phyloP scores from a whole-genome alignment of 2,888 invertebrate species.

The Malthinus seriepunctatus region DNA sequence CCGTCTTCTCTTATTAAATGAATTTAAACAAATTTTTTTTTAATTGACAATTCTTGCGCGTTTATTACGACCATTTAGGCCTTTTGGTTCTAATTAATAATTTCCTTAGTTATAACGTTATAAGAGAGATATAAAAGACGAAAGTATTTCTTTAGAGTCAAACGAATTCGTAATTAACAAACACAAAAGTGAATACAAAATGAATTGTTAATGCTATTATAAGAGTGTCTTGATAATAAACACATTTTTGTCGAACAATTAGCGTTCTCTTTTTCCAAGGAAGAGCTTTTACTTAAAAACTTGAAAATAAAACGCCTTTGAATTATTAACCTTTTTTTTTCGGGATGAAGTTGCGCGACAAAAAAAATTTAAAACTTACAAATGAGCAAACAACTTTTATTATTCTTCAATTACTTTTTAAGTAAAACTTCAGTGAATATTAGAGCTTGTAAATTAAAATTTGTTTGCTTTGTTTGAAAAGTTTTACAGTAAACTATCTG shows the following conservation, averaged over 20 bases:
- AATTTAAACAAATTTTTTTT: not conserved
- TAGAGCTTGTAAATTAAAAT: too few species aligned
- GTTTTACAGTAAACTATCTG: too few species aligned
- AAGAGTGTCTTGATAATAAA: slow-evolving; percentile 25
- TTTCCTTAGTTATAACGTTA: slow-evolving; percentile 11
- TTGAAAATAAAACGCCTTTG: too few species aligned
- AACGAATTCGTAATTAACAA: slow-evolving; percentile 23
- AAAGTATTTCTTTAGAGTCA: slow-evolving; percentile 23
- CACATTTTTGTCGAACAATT: slow-evolving; percentile 26
- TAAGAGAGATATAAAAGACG: slow-evolving; percentile 20
- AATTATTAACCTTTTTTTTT: too few species aligned
- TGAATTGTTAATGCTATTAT: slow-evolving; percentile 23
- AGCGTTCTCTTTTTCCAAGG: slow-evolving; percentile 17
- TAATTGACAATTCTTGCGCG: not conserved
- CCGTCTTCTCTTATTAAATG: too few species aligned
- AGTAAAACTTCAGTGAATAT: too few species aligned
- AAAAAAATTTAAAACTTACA: not conserved
- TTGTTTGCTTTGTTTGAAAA: too few species aligned
- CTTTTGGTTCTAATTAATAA: not conserved
- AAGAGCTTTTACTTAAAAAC: not conserved
- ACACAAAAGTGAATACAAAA: slow-evolving; percentile 21
- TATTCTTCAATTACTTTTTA: slow-evolving; percentile 3
- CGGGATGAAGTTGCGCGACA: too few species aligned
- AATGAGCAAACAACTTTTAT: slow-evolving; percentile 1
- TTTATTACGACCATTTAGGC: too few species aligned